Conservation (phyloP, 2,113 vertebrate species). For the Arizona elegans region DNA sequence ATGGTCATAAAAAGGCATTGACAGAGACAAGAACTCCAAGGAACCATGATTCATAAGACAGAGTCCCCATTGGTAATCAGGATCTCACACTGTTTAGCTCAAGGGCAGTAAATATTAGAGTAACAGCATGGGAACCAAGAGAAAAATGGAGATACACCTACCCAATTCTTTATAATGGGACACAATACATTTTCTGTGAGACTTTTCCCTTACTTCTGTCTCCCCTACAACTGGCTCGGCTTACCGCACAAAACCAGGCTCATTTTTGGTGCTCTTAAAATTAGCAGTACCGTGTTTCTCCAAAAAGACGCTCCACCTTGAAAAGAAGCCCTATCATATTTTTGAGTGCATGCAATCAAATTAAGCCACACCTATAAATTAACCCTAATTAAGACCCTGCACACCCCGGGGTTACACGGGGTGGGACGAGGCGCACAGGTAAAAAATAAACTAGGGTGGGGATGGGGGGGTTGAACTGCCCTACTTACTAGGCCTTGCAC, state of each 20-base stretch:
- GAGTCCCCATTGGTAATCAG: background rate
- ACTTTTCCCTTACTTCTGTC: background rate
- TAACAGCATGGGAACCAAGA: background rate
- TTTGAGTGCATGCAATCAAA: no score
- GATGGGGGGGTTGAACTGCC: no score
- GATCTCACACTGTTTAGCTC: constrained; percentile 8
- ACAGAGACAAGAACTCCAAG: constrained; percentile 10
- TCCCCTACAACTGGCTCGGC: background rate
- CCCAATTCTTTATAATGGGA: background rate
- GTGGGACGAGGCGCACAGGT: no score
- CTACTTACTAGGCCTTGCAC: no score
- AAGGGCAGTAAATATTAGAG: background rate
- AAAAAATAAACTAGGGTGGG: no score
- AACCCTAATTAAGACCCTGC: no score
- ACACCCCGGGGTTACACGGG: no score
- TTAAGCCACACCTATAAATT: no score
- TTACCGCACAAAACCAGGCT: background rate
- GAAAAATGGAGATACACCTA: constrained; percentile 14
- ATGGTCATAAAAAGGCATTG: constrained; percentile 20
- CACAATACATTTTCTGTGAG: background rate
- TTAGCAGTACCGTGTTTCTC: background rate
- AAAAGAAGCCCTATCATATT: no score
- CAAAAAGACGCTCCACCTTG: no score
- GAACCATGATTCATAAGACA: constrained; percentile 36
- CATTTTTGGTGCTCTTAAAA: background rate